Evolutionary conservation across 2,113 vertebrate genomes (phyloP).

Genomic region (Callithrix jacchus): DNA sequence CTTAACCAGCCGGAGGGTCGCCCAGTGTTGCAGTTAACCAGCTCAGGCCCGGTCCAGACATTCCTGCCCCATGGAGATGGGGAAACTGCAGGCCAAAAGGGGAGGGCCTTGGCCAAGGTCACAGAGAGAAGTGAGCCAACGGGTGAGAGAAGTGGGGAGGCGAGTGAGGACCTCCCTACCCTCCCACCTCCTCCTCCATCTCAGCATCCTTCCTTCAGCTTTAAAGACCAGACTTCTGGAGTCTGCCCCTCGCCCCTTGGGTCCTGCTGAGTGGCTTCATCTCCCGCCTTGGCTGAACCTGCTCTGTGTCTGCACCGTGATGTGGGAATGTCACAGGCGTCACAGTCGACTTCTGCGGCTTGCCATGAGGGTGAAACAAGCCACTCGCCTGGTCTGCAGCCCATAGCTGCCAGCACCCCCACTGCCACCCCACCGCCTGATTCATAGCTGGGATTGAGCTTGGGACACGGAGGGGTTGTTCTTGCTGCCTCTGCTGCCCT

Average conservation of each 20-base stretch:
- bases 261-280: not conserved
- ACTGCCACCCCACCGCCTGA: not conserved
- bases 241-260: not conserved
- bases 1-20: conserved; percentile 70
- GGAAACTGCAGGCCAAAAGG: not conserved
- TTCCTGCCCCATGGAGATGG: not conserved
- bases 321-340: too few species aligned
- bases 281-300: not conserved
- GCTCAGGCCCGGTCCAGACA: not conserved
- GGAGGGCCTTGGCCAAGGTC: not conserved
- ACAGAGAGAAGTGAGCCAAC: not conserved
- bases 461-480: not conserved
- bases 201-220: not conserved
- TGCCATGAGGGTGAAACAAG: rapidly evolving
- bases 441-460: not conserved
- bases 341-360: rapidly evolving
- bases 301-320: not conserved
- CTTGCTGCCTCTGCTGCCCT: not conserved
- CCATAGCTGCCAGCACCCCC: not conserved
- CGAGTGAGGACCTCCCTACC: not conserved
- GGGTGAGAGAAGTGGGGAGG: too few species aligned
- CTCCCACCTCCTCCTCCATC: not conserved
- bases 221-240: not conserved
- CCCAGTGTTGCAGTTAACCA: conserved; percentile 45
- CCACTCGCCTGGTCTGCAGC: too few species aligned